Base-by-base conservation (phyloP, 2,888 invertebrate genomes). In the Eurytoma californica region DNA sequence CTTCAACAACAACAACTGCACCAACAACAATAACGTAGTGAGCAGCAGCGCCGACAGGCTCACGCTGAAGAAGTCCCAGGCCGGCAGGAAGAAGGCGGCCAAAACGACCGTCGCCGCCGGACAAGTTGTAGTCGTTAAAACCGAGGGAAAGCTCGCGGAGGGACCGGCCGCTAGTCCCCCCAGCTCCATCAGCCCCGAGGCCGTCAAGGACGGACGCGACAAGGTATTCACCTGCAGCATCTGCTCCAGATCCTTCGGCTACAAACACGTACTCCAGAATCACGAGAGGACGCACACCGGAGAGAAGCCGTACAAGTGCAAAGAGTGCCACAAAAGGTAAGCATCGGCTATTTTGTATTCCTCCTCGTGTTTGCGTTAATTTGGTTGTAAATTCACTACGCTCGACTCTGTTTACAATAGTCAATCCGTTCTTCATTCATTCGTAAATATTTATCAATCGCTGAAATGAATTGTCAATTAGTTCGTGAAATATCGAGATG, bases 231-330 rank as follows among this genome's bases (percentile, higher is more conserved):
- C 95, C 30, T 98, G 97, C 90, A 94, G 95, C 74, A 93, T 96
- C 66, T 97, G 97, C 91, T 94, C 95, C 80, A 94, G 97, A 83
- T 95, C 95, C 14, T 97, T 97, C 87, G 97, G 97, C 67, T 97
- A 97, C 92, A 97, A 97, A 88, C 97, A 97, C 91, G 97, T 97
- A 24, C 92, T 97, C 69, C 97, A 97, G 91, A 97, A 97, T 89
- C 97, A 97, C 91, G 97, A 97, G 87, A 94, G 97, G 84, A 98
- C 97, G 0, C 97, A 97, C 90, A 97, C 97, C 0, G 97, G 97
- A 0, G 97, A 97, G 88, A 97, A 97, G 87, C 97, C 97, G 0
- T 97, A 97, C 91, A 96, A 97, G 88, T 97, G 97, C 87, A 95
- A 94, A 49, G 96, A 97, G 90, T 97, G 97, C 88, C 95, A 97